These are phyloP conservation scores for Hypothenemus hampei DNA, from an alignment of 1,140 invertebrate species.

Conservation along the genomic window DNA sequence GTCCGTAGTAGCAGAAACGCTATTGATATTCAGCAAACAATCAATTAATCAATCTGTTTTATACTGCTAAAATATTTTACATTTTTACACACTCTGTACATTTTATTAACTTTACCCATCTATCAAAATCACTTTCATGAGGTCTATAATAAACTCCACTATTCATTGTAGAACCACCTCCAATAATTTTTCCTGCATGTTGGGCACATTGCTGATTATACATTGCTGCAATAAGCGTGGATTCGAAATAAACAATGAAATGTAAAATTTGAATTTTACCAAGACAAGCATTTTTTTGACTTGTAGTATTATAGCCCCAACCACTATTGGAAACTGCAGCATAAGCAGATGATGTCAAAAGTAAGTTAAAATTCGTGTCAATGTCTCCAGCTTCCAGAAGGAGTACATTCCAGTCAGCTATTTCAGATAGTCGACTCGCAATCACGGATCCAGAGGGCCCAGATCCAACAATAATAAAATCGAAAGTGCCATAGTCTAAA, in stretches of 20 bases:
- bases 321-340: slow-evolving; percentile 71
- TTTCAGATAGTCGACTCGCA: slow-evolving; percentile 75
- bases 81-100: too few species aligned
- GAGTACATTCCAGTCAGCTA: slow-evolving; percentile 70
- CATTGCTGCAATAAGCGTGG: too few species aligned
- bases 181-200: not conserved
- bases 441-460: slow-evolving; percentile 85
- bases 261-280: too few species aligned
- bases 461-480: slow-evolving; percentile 74
- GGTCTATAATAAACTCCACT: not conserved
- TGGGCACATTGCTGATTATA: too few species aligned
- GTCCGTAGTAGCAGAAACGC: too few species aligned
- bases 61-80: too few species aligned
- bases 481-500: slow-evolving; percentile 53
- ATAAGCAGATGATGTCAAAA: slow-evolving; percentile 66
- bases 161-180: not conserved
- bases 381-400: slow-evolving; percentile 78
- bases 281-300: slow-evolving; percentile 71
- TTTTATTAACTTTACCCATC: too few species aligned
- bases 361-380: slow-evolving; percentile 53
- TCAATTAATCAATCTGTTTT: too few species aligned
- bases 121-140: not conserved
- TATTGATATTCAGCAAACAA: too few species aligned
- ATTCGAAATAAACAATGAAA: too few species aligned
- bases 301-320: slow-evolving; percentile 87